Percentiles rank a stretch among this genome's conserved stretches.
phyloP scores from a whole-genome alignment of 2,113 vertebrate species.

The Callithrix jacchus region DNA sequence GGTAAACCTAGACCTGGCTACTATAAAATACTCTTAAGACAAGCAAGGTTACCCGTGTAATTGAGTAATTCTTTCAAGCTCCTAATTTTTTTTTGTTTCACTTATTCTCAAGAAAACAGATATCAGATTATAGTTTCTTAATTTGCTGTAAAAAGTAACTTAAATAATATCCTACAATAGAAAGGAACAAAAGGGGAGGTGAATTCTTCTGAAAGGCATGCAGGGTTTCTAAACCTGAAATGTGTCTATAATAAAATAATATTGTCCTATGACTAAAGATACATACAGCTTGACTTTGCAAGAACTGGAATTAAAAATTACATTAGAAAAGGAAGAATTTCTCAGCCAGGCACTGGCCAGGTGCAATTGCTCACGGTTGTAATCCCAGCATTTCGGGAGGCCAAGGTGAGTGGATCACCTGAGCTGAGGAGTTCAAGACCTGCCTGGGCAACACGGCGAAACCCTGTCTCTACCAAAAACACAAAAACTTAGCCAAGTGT shows the following conservation, averaged over 20 bases:
- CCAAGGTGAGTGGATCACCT: too few species aligned
- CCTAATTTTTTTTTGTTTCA: background rate
- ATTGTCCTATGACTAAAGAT: background rate
- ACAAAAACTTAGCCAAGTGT: too few species aligned
- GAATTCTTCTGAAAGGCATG: background rate
- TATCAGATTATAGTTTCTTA: background rate
- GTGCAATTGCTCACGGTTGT: too few species aligned
- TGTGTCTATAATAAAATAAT: background rate
- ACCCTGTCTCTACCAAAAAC: too few species aligned
- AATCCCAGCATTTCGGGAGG: too few species aligned
- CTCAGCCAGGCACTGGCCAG: too few species aligned
- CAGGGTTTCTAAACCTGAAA: background rate
- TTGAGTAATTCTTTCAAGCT: background rate
- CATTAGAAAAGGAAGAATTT: background rate
- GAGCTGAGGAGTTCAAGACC: too few species aligned
- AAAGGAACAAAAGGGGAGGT: background rate
- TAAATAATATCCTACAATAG: background rate
- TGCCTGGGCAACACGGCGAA: too few species aligned
- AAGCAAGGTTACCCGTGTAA: background rate
- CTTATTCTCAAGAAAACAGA: background rate
- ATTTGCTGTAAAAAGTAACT: background rate
- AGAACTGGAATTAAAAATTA: background rate
- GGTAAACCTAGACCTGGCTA: background rate
- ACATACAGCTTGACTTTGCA: background rate
- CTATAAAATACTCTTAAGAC: background rate